A percentile compares a stretch with the other conserved stretches of the same genome.
These are phyloP conservation scores for Epizoanthus fatuus DNA, from an alignment of 92 coral and sea anemone genomes.

Conservation along the genomic window DNA sequence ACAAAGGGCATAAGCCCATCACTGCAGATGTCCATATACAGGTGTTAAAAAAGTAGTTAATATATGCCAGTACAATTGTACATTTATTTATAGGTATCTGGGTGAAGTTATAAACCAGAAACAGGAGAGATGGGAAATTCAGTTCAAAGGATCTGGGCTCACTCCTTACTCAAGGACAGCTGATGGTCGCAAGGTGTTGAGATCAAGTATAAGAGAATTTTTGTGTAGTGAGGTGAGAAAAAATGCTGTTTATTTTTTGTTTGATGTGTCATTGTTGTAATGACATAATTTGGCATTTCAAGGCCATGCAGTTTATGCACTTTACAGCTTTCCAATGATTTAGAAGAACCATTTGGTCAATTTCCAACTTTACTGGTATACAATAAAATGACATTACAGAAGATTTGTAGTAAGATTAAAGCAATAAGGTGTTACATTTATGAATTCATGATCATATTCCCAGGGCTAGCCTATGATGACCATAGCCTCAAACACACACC, in stretches of 20 bases:
- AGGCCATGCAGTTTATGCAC: not conserved
- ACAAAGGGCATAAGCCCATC: too few species aligned
- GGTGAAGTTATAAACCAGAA: slow-evolving; percentile 91
- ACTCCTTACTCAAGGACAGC: slow-evolving; percentile 98
- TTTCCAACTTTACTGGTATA: too few species aligned
- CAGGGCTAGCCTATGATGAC: too few species aligned
- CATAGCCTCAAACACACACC: too few species aligned
- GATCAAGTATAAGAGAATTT: slow-evolving; percentile 96
- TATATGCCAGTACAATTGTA: slow-evolving; percentile 1
- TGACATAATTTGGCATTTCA: not conserved
- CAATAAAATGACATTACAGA: too few species aligned
- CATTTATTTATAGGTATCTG: slow-evolving; percentile 72
- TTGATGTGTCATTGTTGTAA: not conserved
- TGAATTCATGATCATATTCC: too few species aligned
- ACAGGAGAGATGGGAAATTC: slow-evolving; percentile 98
- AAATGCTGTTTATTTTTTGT: not conserved
- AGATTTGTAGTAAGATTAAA: too few species aligned
- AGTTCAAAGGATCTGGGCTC: slow-evolving; percentile 96
- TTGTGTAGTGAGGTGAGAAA: slow-evolving; percentile 96
- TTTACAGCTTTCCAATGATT: too few species aligned
- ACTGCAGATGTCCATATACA: too few species aligned
- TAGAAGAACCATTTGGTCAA: too few species aligned
- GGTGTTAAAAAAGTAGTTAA: too few species aligned
- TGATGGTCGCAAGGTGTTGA: slow-evolving; percentile 96
- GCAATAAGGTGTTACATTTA: too few species aligned